Evolutionary conservation across 2,888 invertebrate genomes (phyloP), one percentile per base, ranked within the genome.

Genomic region (Perdita meconis): DNA sequence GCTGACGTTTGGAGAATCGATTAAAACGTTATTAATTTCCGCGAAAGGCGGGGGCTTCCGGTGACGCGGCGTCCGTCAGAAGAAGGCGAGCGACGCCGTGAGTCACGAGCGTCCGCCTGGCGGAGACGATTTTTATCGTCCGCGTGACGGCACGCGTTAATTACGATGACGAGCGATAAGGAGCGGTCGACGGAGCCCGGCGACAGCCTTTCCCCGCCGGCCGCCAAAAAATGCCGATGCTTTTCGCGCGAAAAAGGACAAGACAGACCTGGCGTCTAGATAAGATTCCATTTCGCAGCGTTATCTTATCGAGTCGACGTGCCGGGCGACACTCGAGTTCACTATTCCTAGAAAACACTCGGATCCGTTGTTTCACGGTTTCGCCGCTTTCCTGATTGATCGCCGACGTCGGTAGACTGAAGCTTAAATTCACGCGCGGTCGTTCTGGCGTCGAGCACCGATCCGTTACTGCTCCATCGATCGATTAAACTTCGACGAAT

Each of bases 131-230:
- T 82, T 82, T 82, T 82, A 82, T 82, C 82, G 67, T 65, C 72
- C 73, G 60, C 75, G 77, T 79, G 84, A 78, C 77, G 81, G 86
- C 85, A 83, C 86, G 79, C 83, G 77, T 85, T 83, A 85, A 78
- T 85, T 81, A 85, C 67, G 85, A 80, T 81, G 69, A 69, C 78
- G 60, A 61, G 60, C 70, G 81, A 85, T 81, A 83, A 81, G 64
- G 19, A 60, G 57, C 63, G 38, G 50, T 55, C 60, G 65, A 68
- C 63, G 47, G 57, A n/a, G 59, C 22, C 61, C 40, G 57, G 61
- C 50, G n/a, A n/a, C 65, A 69, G 71, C 66, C 81, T 77, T 67
- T 60, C 26, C 47, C 55, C 44, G 30, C 12, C 19, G 3, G n/a
- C n/a, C 30, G 50, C 50, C n/a, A 19, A 44, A 22, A 30, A 36